A percentile compares a stretch with the other conserved stretches of the same genome.
phyloP scores from a whole-genome alignment of 2,888 invertebrate species.

The Epicampocera succincta region DNA sequence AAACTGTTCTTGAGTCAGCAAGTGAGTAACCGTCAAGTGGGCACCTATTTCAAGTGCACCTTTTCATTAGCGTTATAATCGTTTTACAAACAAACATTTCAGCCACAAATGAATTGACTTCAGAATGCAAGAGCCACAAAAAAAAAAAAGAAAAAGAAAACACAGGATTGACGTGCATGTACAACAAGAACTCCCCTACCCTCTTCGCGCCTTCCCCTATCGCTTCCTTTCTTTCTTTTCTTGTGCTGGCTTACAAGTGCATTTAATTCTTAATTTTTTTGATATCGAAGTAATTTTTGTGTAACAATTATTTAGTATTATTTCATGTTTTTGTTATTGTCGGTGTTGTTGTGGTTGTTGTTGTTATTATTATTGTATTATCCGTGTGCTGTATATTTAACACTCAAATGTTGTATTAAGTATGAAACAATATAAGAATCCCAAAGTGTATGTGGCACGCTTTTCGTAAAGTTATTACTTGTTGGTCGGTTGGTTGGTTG shows the following conservation, averaged over 20 bases:
- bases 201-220: too few species aligned
- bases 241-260: slow-evolving; percentile 46
- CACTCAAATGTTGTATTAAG: slow-evolving; percentile 48
- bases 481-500: slow-evolving; percentile 33
- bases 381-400: slow-evolving; percentile 46
- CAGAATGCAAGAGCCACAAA: slow-evolving; percentile 29
- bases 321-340: slow-evolving; percentile 34
- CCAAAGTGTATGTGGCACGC: slow-evolving; percentile 61
- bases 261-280: slow-evolving; percentile 54
- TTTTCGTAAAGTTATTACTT: slow-evolving; percentile 56
- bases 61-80: slow-evolving; percentile 64
- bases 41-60: slow-evolving; percentile 65
- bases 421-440: slow-evolving; percentile 45
- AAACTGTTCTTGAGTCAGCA: neutral
- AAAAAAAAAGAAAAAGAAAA: slow-evolving; percentile 14
- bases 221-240: slow-evolving; percentile 13
- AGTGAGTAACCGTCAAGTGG: slow-evolving; percentile 62
- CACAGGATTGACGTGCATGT: slow-evolving; percentile 42
- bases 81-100: slow-evolving; percentile 41
- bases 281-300: slow-evolving; percentile 53
- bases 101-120: slow-evolving; percentile 32
- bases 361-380: neutral
- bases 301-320: slow-evolving; percentile 61
- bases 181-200: slow-evolving; percentile 45
- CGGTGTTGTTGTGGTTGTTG: neutral